phyloP scores from a whole-genome alignment of 2,113 vertebrate genomes.

The Sphaerodactylus townsendi region DNA sequence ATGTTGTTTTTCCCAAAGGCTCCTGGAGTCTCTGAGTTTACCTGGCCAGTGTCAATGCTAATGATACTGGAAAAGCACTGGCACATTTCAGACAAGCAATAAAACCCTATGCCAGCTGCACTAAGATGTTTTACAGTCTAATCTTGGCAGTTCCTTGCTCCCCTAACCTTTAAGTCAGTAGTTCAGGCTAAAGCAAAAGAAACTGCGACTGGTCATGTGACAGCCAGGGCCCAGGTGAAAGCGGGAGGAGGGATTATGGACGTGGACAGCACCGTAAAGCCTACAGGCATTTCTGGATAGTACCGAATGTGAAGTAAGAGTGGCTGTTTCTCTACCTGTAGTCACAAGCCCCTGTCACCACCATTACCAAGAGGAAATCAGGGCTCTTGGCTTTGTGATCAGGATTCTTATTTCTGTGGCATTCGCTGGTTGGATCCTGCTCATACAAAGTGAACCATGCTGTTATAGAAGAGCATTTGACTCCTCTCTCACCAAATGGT shows the following conservation, averaged over 20 bases:
- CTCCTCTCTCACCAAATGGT: neutral
- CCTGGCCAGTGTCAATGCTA: neutral
- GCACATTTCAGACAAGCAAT: neutral
- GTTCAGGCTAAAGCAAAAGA: neutral
- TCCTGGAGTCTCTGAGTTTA: neutral
- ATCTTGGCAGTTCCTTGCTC: neutral
- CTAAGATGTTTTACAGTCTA: neutral
- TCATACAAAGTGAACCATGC: neutral
- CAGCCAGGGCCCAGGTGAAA: neutral
- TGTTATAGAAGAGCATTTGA: neutral
- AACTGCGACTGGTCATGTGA: neutral
- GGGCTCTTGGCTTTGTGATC: neutral
- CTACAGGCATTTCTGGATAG: neutral
- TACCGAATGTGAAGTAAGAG: neutral
- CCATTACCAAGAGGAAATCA: slow-evolving; percentile 9
- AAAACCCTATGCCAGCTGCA: slow-evolving; percentile 12
- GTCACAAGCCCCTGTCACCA: neutral
- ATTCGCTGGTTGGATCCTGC: neutral
- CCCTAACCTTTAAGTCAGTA: slow-evolving; percentile 3
- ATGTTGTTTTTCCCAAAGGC: neutral
- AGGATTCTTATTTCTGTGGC: neutral
- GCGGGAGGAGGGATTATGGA: neutral
- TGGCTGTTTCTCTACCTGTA: neutral
- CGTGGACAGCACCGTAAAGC: neutral
- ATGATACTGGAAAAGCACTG: neutral